Base-by-base conservation (phyloP, 1,140 invertebrate species). In the Lepidurus packardi region DNA sequence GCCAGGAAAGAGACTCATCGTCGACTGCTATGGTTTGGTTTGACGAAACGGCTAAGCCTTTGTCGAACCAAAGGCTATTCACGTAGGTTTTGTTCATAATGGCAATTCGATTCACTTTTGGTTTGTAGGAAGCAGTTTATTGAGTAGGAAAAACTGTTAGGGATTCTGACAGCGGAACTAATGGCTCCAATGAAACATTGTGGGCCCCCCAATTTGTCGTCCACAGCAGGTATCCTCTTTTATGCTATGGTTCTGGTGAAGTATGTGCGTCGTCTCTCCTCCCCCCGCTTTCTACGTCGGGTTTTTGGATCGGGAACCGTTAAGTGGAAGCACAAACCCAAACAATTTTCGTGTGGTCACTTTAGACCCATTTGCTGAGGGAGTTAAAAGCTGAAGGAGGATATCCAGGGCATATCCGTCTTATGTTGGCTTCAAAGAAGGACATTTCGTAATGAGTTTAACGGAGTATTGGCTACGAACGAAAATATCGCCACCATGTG, bases 401-500 rank as follows among this genome's bases (percentile, higher is more conserved):
- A 21, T 65, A 65, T 65, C 21, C 53, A 7, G 9, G 7, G 53
- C 34, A 21, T 21, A 65, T 65, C 21, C 53, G 8, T 65, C 53
- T 65, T 65, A 65, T 65, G 21, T 65, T 65, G 53, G 13, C 53
- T 21, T 21, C 53, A 65, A 65, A 65, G 13, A 21, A 65, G 53
- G 53, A 65, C 53, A 65, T 13, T 65, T 65, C 9, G 16, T 65
- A 65, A 65, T 65, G 53, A 65, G 53, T 65, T 65, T 65, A 65
- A 21, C 53, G 53, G 53, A 13, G 53, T 65, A 65, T 65, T 65
- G 53, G 53, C 16, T 21, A 65, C 16, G 53, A 65, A 65, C 53
- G 21, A 65, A 65, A 65, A 65, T 21, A 65, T 65, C 16, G 53
- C 53, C 53, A 65, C 53, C 53, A 65, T 65, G 21, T 65, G 53